These are phyloP conservation scores for Mnemiopsis leidyi DNA, from an alignment of 37 sponge, comb jelly and placozoan genomes.

Conservation along the genomic window DNA sequence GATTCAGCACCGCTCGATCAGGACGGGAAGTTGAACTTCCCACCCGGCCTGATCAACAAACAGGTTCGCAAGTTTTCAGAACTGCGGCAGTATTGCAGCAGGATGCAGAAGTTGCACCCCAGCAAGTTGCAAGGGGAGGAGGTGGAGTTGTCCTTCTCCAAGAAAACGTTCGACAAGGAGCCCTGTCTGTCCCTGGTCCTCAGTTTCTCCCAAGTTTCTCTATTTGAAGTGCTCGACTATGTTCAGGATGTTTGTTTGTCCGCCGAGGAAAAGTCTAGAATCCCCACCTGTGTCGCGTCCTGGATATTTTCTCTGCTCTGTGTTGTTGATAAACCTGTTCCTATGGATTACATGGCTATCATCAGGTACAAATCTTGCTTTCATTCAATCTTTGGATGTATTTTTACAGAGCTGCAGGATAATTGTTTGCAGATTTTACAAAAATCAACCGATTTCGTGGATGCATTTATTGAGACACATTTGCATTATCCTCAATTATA, in stretches of 20 bases:
- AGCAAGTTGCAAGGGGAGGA: background rate
- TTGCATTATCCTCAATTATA: no score
- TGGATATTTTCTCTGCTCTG: background rate
- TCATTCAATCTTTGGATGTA: no score
- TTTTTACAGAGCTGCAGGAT: no score
- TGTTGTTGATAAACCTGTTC: slow-evolving; percentile 60
- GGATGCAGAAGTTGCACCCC: slow-evolving; percentile 6
- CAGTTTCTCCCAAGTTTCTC: background rate
- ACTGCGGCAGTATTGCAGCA: background rate
- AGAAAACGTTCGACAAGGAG: slow-evolving; percentile 1
- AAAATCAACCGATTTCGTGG: no score
- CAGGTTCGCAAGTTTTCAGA: background rate
- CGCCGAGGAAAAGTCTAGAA: background rate
- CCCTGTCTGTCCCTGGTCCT: background rate
- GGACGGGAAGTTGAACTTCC: background rate
- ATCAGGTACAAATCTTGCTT: no score
- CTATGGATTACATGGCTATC: slow-evolving; percentile 51
- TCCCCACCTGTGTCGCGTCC: background rate
- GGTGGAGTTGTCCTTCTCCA: background rate
- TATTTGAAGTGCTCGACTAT: slow-evolving; percentile 22
- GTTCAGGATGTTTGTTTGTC: slow-evolving; percentile 16
- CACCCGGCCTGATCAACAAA: background rate
- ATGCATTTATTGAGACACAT: no score
- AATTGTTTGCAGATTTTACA: no score
- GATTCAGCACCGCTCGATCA: background rate